Conservation (phyloP, 2,797 vertebrate genomes). For the Erithacus rubecula region DNA sequence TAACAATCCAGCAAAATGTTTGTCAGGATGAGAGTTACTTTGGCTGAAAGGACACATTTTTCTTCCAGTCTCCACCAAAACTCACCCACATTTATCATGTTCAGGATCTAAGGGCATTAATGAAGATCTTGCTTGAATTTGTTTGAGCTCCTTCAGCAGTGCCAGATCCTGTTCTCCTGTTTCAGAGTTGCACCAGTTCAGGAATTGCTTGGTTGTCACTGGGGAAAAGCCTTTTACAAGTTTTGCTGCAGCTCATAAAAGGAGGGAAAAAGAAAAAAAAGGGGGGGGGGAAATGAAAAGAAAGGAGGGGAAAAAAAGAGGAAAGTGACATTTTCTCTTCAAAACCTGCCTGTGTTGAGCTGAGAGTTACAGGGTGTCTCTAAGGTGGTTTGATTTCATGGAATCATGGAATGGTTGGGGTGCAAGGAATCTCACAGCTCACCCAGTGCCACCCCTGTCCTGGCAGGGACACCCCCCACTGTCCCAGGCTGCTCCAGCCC, state of each 20-base stretch:
- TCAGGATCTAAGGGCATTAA: constrained; percentile 5
- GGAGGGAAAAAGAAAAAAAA: neutral
- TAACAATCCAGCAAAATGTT: constrained; percentile 48
- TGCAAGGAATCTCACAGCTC: rapidly evolving
- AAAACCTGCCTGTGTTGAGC: neutral
- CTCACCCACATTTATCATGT: neutral
- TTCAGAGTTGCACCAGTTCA: constrained; percentile 34
- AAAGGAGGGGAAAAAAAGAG: rapidly evolving
- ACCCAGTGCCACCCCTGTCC: neutral
- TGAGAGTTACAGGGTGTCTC: neutral
- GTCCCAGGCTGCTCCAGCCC: neutral
- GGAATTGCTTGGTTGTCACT: constrained; percentile 33
- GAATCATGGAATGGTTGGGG: neutral
- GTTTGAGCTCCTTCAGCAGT: constrained; percentile 10
- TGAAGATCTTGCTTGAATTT: constrained; percentile 35
- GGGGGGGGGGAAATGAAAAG: neutral
- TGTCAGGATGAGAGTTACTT: constrained; percentile 57
- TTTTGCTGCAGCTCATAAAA: constrained; percentile 45
- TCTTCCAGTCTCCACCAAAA: constrained; percentile 40
- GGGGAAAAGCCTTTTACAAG: constrained; percentile 29
- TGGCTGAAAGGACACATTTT: constrained; percentile 47
- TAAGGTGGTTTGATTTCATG: neutral
- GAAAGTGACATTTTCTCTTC: constrained; percentile 19
- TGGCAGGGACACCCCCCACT: neutral
- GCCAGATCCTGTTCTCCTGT: constrained; percentile 58